Base-by-base conservation (phyloP, 1,140 invertebrate species). In the Zaprionus lachaisei region DNA sequence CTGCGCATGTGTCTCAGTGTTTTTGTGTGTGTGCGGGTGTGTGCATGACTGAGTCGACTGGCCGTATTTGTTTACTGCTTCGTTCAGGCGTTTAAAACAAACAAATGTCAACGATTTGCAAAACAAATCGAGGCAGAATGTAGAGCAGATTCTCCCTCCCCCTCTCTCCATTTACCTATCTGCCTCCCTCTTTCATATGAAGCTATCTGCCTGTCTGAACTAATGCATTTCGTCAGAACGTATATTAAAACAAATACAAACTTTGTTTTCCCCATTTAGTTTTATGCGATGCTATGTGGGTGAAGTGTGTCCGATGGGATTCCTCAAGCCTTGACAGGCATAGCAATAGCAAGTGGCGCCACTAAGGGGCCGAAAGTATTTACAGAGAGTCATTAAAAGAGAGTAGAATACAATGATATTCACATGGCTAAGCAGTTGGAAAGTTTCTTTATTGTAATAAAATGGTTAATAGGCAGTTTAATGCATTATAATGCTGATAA, bases 21-120 rank as follows among this genome's bases (percentile, higher is more conserved):
- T 34, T 54, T n/a, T 37, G n/a, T 65, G 55, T 61, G 41, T 28
- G n/a, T 38, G 63, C 55, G 34, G 31, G 31, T 51, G 26, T 69
- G 37, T 54, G 28, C 20, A 15, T 44, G 56, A 20, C 54, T 37
- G 56, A 26, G 54, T 24, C 17, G 4, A 56, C 49, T 28, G 22
- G 20, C 34, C 55, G 3, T 62, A 38, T 47, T 62, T 37, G 70
- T 63, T 74, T 63, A 63, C 44, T 60, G 57, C 58, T 56, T 54
- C 57, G 38, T 57, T 63, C 55, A 41, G 28, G 57, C 57, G 49
- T 20, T 54, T 20, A 54, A 54, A 67, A 54, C 49, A 74, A 69
- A 62, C 65, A 74, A 69, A 74, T 62, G 72, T 69, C 65, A 74
- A 69, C 63, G 44, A 67, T 72, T 72, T 57, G 28, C 54, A 26